Evolutionary conservation across 2,888 invertebrate genomes (phyloP).

Genomic region (Lepidocyrtoides sp.): DNA sequence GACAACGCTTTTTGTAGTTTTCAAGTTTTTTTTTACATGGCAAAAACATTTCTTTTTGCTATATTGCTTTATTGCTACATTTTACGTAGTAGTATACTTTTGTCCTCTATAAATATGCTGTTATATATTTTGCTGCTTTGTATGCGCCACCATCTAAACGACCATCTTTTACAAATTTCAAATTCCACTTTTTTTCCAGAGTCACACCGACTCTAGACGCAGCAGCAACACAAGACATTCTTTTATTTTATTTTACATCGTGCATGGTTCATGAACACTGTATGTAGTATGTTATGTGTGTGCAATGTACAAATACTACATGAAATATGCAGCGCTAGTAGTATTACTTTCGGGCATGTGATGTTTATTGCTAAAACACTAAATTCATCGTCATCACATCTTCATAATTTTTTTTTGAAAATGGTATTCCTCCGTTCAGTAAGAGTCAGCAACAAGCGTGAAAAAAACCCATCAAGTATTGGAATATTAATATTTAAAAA

Average conservation of each 20-base stretch:
- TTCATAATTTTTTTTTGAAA: background rate
- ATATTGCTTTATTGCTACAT: slow-evolving; percentile 3
- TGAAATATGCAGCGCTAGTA: background rate
- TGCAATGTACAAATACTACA: slow-evolving; percentile 20
- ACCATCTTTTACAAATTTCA: slow-evolving; percentile 41
- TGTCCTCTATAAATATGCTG: slow-evolving; percentile 15
- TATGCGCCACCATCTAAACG: slow-evolving; percentile 29
- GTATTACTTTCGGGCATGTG: background rate
- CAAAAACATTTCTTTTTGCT: background rate
- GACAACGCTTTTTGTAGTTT: slow-evolving; percentile 19
- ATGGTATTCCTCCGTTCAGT: background rate
- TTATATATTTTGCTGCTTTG: background rate
- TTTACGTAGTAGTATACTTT: slow-evolving; percentile 25
- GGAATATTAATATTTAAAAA: background rate
- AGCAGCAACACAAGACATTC: background rate
- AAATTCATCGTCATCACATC: slow-evolving; percentile 44
- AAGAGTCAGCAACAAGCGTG: background rate
- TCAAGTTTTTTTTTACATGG: background rate
- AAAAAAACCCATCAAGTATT: slow-evolving; percentile 1
- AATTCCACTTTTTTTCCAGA: slow-evolving; percentile 47
- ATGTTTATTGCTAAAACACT: slow-evolving; percentile 1
- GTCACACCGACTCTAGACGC: background rate
- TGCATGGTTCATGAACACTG: slow-evolving; percentile 21
- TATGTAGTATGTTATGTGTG: background rate
- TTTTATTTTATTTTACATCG: slow-evolving; percentile 19